Evolutionary conservation across 1,140 invertebrate genomes (phyloP), one percentile per base, ranked within the genome.

Genomic region (Bombus affinis): DNA sequence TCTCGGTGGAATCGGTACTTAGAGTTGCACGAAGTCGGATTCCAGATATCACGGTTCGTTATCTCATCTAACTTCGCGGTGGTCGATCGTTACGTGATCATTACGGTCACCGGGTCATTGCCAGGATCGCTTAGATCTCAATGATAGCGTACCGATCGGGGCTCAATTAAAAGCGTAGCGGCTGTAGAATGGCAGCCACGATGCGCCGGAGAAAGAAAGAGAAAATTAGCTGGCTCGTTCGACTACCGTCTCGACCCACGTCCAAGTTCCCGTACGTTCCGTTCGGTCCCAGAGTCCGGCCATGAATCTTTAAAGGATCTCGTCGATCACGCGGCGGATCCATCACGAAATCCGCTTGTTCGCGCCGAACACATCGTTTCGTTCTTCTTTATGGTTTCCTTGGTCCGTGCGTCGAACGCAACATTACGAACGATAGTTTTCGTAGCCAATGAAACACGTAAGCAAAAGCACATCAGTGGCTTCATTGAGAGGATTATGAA

Each of bases 71-170:
- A 79, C 89, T 87, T 73, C 65, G 62, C 75, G 89, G 89, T 87
- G 89, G 89, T 83, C 90, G 90, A 89, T 91, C 89, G 89, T 91
- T 91, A 90, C 89, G 80, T 79, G 90, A 90, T 90, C 89, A 89
- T 91, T 91, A 91, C 90, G 90, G 89, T 89, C 89, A 89, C 68
- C 87, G 87, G 90, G 90, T 91, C 90, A 91, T 91, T 91, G 90
- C 90, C 90, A 91, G 87, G 90, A 91, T 89, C 90, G 80, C 86
- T 91, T 88, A 89, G 90, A 91, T 91, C 87, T 59, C 59, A 81
- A 88, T 83, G 84, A 90, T 91, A 90, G 83, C 81, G 79, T 80
- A 53, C 57, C 81, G 90, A 90, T 90, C 73, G 79, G 66, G 65
- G 86, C 80, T 79, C 89, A 83, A 90, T 90, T 90, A 90, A 90